A percentile compares a stretch with the other conserved stretches of the same genome.
These are phyloP conservation scores for Schizopygopsis malacanthus DNA, from an alignment of 2,797 vertebrate genomes.

Conservation along the genomic window DNA sequence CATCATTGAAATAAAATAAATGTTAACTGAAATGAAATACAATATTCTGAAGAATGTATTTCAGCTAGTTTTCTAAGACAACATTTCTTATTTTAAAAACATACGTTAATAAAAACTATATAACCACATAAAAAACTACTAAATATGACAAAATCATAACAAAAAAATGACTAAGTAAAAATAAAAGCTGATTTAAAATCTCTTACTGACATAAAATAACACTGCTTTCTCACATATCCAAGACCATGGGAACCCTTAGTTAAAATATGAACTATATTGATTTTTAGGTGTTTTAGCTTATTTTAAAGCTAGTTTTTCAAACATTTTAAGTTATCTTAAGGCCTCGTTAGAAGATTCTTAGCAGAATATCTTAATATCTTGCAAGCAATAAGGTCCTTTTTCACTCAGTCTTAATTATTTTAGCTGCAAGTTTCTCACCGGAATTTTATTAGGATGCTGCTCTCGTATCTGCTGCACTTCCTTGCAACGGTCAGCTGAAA, in stretches of 20 bases:
- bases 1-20: background rate
- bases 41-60: no score
- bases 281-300: background rate
- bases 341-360: background rate
- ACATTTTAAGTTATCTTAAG: background rate
- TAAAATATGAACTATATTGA: background rate
- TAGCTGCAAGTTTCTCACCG: constrained; percentile 79
- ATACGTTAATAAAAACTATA: no score
- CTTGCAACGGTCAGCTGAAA: constrained; percentile 93
- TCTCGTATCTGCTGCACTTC: constrained; percentile 98
- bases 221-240: background rate
- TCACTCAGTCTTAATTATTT: constrained; percentile 6
- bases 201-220: background rate
- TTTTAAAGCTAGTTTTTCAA: background rate
- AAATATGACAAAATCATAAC: background rate
- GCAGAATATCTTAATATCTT: background rate
- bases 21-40: no score
- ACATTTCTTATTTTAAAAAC: background rate
- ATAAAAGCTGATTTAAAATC: background rate
- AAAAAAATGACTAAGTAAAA: background rate
- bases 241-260: background rate
- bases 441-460: constrained; percentile 98
- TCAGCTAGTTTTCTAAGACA: background rate
- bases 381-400: background rate
- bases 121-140: background rate